phyloP scores from a whole-genome alignment of 2,113 vertebrate genomes.

The Girardinichthys multiradiatus region DNA sequence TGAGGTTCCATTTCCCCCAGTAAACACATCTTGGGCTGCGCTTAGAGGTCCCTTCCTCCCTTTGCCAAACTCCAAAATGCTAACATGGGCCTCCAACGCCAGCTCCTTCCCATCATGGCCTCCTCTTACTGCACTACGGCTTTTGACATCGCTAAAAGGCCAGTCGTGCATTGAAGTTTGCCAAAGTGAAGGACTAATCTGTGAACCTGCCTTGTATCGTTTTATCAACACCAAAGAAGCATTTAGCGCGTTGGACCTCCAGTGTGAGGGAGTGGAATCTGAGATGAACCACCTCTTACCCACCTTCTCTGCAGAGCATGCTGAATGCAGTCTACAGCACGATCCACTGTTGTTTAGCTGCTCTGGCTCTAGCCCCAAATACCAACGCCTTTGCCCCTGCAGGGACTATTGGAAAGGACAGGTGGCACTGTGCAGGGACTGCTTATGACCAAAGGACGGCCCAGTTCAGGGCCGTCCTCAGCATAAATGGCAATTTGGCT shows the following conservation, averaged over 20 bases:
- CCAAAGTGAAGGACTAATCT: conserved; percentile 83
- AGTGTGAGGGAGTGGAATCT: conserved; percentile 88
- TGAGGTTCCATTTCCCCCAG: conserved; percentile 65
- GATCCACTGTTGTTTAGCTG: conserved; percentile 95
- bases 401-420: conserved; percentile 90
- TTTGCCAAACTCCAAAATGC: conserved; percentile 83
- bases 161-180: conserved; percentile 88
- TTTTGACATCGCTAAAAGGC: conserved; percentile 80
- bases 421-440: conserved; percentile 92
- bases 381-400: conserved; percentile 92
- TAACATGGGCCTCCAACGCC: conserved; percentile 83
- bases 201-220: conserved; percentile 91
- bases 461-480: background rate
- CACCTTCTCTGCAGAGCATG: conserved; percentile 83
- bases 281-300: conserved; percentile 95
- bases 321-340: conserved; percentile 93
- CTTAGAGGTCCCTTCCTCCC: conserved; percentile 78
- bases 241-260: conserved; percentile 88
- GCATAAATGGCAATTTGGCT: conserved; percentile 8
- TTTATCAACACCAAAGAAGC: conserved; percentile 91
- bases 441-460: conserved; percentile 82
- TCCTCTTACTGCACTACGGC: conserved; percentile 83
- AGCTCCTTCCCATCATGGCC: conserved; percentile 84
- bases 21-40: conserved; percentile 70
- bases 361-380: conserved; percentile 85